A percentile compares a stretch with the other conserved stretches of the same genome.
Conservation (phyloP, 2,888 invertebrate genomes). For the Aplocera efformata region DNA sequence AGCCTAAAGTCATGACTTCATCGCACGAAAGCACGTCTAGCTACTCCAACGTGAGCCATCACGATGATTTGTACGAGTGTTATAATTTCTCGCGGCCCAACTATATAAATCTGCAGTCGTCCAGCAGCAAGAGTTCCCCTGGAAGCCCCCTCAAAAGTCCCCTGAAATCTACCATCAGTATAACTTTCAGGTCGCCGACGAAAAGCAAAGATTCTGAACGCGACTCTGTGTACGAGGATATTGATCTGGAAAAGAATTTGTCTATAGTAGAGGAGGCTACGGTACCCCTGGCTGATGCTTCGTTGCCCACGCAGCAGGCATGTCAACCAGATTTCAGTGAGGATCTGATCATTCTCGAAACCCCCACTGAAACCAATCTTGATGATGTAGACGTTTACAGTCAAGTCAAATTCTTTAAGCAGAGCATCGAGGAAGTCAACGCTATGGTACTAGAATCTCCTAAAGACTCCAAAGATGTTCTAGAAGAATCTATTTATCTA, state of each 20-base stretch:
- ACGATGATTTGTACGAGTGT: constrained; percentile 61
- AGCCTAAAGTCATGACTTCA: constrained; percentile 61
- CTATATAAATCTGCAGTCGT: constrained; percentile 70
- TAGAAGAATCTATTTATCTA: constrained; percentile 12
- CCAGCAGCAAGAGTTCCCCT: constrained; percentile 67
- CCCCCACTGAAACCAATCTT: constrained; percentile 70
- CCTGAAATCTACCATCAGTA: constrained; percentile 85
- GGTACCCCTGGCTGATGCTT: constrained; percentile 78
- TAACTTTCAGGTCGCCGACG: constrained; percentile 84
- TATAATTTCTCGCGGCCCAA: constrained; percentile 66
- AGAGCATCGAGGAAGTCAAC: constrained; percentile 88
- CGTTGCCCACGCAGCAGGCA: constrained; percentile 79
- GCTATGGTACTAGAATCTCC: constrained; percentile 66
- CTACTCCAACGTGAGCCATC: constrained; percentile 63
- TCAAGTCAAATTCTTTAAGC: constrained; percentile 87
- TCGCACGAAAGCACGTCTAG: constrained; percentile 73
- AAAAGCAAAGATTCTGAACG: constrained; percentile 75
- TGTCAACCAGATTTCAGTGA: constrained; percentile 69
- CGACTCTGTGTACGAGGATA: constrained; percentile 81
- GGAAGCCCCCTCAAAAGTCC: constrained; percentile 77
- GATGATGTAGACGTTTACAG: constrained; percentile 83
- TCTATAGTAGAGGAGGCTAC: constrained; percentile 78
- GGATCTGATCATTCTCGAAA: constrained; percentile 76
- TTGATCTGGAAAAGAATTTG: constrained; percentile 69
- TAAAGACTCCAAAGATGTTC: constrained; percentile 43